These are phyloP conservation scores for Vimba vimba DNA, from an alignment of 2,113 vertebrate species.

Conservation along the genomic window DNA sequence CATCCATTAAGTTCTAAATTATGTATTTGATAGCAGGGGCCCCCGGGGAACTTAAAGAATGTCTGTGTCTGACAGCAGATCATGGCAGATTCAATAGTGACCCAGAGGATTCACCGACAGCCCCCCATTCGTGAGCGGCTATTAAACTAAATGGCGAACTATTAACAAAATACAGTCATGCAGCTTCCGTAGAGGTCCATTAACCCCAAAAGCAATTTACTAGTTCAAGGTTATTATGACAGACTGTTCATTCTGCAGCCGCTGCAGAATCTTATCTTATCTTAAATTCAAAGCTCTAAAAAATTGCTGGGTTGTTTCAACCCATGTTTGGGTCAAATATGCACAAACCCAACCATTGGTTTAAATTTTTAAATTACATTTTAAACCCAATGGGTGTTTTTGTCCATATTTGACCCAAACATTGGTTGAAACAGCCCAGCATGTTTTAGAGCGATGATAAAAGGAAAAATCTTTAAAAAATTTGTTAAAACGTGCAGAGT, in stretches of 20 bases:
- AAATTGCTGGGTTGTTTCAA: too few relatives aligned
- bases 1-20: slow-evolving; percentile 79
- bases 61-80: slow-evolving; percentile 57
- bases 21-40: slow-evolving; percentile 71
- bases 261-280: slow-evolving; percentile 46
- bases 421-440: too few relatives aligned
- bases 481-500: too few relatives aligned
- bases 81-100: slow-evolving; percentile 57
- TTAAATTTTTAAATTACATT: too few relatives aligned
- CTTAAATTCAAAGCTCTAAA: slow-evolving; percentile 34
- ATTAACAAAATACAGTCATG: slow-evolving; percentile 70
- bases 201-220: slow-evolving; percentile 67
- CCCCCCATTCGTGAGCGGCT: slow-evolving; percentile 66
- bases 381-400: too few relatives aligned
- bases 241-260: slow-evolving; percentile 61
- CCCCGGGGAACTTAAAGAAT: slow-evolving; percentile 53
- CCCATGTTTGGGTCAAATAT: too few relatives aligned
- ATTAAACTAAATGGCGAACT: slow-evolving; percentile 73
- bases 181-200: slow-evolving; percentile 64
- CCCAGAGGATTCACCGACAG: slow-evolving; percentile 59
- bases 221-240: slow-evolving; percentile 57
- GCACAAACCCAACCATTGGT: too few relatives aligned
- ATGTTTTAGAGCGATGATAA: neutral
- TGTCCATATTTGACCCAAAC: neutral
- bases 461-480: neutral